Conservation (phyloP, 2,113 vertebrate genomes). For the Phylloscopus trochilus region DNA sequence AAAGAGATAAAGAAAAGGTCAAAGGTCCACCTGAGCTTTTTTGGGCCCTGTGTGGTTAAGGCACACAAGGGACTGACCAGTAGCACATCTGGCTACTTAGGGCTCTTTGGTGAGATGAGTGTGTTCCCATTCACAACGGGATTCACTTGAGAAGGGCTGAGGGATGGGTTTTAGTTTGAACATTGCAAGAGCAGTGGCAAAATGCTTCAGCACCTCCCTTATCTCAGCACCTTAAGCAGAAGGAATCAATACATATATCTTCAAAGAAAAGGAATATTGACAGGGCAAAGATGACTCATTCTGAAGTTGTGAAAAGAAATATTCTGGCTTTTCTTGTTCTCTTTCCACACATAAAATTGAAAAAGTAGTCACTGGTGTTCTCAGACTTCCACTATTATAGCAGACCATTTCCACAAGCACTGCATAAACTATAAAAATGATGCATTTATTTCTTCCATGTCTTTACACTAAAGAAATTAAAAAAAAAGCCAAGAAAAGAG, state of each 20-base stretch:
- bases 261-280: not conserved
- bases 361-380: not conserved
- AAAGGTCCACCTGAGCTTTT: slow-evolving; percentile 13
- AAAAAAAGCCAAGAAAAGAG: not conserved
- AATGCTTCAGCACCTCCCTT: not conserved
- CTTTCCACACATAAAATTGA: not conserved
- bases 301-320: not conserved
- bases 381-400: not conserved
- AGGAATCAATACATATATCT: not conserved
- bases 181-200: not conserved
- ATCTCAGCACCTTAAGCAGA: not conserved
- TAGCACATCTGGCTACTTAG: not conserved
- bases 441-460: not conserved
- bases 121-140: not conserved
- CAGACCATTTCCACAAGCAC: not conserved
- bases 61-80: not conserved
- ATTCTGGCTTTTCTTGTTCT: not conserved
- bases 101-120: not conserved
- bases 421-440: not conserved
- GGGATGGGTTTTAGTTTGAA: not conserved
- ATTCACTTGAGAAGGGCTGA: not conserved
- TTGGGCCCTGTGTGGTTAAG: not conserved
- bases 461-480: not conserved
- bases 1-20: slow-evolving; percentile 30
- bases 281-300: not conserved